Percentiles rank a stretch among this genome's conserved stretches.
Evolutionary conservation across 2,888 invertebrate species (phyloP).

Genomic region (Oxystoma pomonae): DNA sequence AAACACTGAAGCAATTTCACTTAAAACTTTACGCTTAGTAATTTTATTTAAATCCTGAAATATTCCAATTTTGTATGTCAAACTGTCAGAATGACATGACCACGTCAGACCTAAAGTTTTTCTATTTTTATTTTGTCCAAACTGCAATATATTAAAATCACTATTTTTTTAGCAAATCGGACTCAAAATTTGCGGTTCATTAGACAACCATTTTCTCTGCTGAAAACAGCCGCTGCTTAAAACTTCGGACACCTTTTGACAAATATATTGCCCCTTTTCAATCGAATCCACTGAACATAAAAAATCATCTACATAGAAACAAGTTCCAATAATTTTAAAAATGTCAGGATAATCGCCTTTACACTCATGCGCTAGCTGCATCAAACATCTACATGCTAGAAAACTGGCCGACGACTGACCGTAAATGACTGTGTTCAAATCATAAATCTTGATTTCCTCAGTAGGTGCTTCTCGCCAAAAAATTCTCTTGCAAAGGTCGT

Average conservation of each 20-base stretch:
- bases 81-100: constrained; percentile 1
- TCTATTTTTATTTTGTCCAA: neutral
- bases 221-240: constrained; percentile 15
- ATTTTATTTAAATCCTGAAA: neutral
- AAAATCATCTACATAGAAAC: constrained; percentile 29
- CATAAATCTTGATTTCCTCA: constrained; percentile 17
- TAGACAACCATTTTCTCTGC: constrained; percentile 25
- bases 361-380: constrained; percentile 30
- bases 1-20: constrained; percentile 24
- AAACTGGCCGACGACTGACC: constrained; percentile 31
- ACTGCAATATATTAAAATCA: neutral
- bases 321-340: constrained; percentile 15
- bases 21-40: constrained; percentile 26
- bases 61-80: neutral
- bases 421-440: constrained; percentile 21
- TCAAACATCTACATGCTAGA: constrained; percentile 31
- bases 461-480: constrained; percentile 23
- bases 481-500: constrained; percentile 23
- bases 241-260: constrained; percentile 5
- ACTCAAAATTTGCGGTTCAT: constrained; percentile 12
- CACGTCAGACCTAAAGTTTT: constrained; percentile 11
- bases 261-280: constrained; percentile 7
- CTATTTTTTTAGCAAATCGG: neutral
- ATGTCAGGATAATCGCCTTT: constrained; percentile 14
- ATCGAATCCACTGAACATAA: constrained; percentile 17